Evolutionary conservation across 2,888 invertebrate genomes (phyloP).

Genomic region (Perizoma flavofasciatum): DNA sequence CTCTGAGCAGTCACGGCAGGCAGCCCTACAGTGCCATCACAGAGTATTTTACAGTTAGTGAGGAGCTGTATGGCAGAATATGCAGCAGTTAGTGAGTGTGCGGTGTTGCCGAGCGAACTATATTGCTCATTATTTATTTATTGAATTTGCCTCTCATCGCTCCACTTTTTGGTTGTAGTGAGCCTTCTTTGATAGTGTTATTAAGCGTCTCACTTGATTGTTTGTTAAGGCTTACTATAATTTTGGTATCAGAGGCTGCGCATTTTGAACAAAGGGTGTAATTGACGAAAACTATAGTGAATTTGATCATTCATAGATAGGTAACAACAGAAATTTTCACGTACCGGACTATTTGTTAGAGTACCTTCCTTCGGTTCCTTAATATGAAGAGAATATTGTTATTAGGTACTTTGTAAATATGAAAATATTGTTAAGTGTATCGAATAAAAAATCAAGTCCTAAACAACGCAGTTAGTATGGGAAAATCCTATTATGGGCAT

Average conservation of each 20-base stretch:
- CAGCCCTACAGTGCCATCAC: slow-evolving; percentile 25
- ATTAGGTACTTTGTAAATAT: too few species aligned
- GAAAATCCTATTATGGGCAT: too few species aligned
- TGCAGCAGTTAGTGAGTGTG: slow-evolving; percentile 15
- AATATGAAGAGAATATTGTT: too few species aligned
- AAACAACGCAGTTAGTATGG: too few species aligned
- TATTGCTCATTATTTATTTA: slow-evolving; percentile 57
- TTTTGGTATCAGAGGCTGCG: not conserved
- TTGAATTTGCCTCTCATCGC: slow-evolving; percentile 49
- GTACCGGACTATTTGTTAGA: too few species aligned
- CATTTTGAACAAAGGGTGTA: not conserved
- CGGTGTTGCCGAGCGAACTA: slow-evolving; percentile 46
- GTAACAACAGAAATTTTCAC: too few species aligned
- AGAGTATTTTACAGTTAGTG: slow-evolving; percentile 12
- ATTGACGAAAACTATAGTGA: not conserved
- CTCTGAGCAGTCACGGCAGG: slow-evolving; percentile 43
- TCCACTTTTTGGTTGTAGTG: slow-evolving; percentile 49
- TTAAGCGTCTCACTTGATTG: slow-evolving; percentile 31
- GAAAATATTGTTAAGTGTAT: too few species aligned
- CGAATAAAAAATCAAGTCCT: too few species aligned
- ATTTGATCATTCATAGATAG: too few species aligned
- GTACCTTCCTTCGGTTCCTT: too few species aligned
- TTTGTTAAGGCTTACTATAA: not conserved
- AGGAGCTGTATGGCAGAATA: slow-evolving; percentile 2
- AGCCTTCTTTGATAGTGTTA: slow-evolving; percentile 35